Evolutionary conservation across 2,797 vertebrate genomes (phyloP).

Genomic region (Bovichtus diacanthus): DNA sequence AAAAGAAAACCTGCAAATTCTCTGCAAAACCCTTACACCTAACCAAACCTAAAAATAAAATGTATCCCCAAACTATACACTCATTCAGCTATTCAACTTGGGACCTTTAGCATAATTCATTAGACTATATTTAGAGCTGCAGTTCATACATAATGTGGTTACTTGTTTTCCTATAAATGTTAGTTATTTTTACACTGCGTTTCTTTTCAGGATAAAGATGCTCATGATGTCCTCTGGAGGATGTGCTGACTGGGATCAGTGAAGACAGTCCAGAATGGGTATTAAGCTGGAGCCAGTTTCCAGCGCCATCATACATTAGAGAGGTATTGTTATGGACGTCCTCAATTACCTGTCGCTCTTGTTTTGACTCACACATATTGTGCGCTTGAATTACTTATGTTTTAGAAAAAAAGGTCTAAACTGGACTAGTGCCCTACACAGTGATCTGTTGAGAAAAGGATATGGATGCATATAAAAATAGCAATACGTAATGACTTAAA

Average conservation of each 20-base stretch:
- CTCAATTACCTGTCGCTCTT: neutral
- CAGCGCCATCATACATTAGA: neutral
- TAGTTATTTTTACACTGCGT: neutral
- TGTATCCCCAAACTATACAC: neutral
- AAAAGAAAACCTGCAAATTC: neutral
- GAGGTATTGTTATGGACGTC: neutral
- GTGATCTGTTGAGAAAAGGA: neutral
- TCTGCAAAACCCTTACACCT: neutral
- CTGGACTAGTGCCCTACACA: neutral
- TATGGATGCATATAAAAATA: neutral
- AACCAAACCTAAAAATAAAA: neutral
- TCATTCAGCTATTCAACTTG: neutral
- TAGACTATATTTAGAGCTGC: neutral
- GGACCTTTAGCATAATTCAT: neutral
- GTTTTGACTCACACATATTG: neutral
- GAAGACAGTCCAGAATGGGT: neutral
- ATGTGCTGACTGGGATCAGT: neutral
- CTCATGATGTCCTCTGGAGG: neutral
- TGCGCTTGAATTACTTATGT: neutral
- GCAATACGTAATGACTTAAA: neutral
- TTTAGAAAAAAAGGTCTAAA: neutral
- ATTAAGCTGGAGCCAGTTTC: neutral
- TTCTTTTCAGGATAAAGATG: constrained; percentile 5
- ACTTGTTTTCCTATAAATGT: neutral
- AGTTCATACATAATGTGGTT: neutral